Evolutionary conservation across 2,888 invertebrate species (phyloP).

Genomic region (Coecobrya sp.): DNA sequence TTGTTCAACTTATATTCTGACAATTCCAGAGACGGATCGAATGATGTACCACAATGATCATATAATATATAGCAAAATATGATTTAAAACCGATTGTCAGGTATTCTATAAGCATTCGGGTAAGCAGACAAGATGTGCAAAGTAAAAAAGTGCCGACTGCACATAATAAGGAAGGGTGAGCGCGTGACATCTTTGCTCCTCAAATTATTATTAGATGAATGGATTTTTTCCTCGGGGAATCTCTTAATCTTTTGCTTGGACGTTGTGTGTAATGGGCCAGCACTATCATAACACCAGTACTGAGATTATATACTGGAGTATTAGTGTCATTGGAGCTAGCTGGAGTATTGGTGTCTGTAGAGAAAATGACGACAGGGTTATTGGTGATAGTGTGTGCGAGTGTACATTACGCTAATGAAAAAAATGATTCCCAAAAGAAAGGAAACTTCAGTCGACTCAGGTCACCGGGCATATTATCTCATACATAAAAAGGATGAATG

Average conservation of each 20-base stretch:
- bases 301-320: neutral
- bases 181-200: neutral
- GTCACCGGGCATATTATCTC: too few relatives aligned
- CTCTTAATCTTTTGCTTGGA: conserved; percentile 9
- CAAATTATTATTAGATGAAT: neutral
- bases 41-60: too few relatives aligned
- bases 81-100: too few relatives aligned
- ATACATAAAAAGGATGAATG: too few relatives aligned
- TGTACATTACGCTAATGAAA: conserved; percentile 44
- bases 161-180: neutral
- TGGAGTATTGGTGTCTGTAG: too few relatives aligned
- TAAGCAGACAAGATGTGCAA: too few relatives aligned
- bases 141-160: neutral
- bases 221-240: neutral
- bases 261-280: neutral
- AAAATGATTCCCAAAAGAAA: neutral
- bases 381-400: neutral
- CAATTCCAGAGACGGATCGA: too few relatives aligned
- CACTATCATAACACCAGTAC: too few relatives aligned
- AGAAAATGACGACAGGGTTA: neutral
- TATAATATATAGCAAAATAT: too few relatives aligned
- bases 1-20: too few relatives aligned
- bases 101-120: too few relatives aligned
- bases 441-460: neutral
- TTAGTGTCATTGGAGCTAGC: conserved; percentile 8